Conservation (phyloP, 2,113 vertebrate genomes). For the Hystrix cristata region DNA sequence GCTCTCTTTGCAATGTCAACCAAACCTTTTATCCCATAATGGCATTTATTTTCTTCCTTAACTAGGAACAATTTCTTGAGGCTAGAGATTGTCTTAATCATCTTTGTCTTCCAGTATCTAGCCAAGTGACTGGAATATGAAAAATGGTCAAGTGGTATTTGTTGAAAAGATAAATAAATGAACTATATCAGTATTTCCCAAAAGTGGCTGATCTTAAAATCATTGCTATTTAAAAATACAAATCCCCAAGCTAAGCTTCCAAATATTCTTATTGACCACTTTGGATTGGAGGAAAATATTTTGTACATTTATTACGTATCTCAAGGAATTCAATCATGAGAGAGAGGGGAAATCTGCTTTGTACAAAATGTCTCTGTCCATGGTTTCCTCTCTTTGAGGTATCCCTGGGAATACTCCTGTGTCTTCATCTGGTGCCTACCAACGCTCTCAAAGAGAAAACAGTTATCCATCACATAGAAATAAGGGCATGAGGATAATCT, state of each 20-base stretch:
- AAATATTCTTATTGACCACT: neutral
- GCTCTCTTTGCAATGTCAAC: neutral
- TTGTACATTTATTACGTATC: conserved; percentile 4
- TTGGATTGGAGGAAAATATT: neutral
- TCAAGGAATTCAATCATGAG: conserved; percentile 22
- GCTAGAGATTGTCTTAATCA: neutral
- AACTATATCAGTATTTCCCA: neutral
- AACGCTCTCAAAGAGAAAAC: conserved; percentile 14
- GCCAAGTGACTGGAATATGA: neutral
- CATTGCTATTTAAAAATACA: conserved; percentile 12
- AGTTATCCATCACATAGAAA: conserved; percentile 31
- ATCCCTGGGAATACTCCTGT: neutral
- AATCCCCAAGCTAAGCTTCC: neutral
- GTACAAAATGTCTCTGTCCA: neutral
- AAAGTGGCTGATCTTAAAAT: conserved; percentile 15
- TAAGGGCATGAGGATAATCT: conserved; percentile 49
- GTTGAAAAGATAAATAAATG: neutral
- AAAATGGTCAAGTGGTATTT: neutral
- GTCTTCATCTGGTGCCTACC: neutral
- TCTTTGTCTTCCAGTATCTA: neutral
- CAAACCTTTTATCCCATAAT: neutral
- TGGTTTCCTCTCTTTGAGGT: neutral
- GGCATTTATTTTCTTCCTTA: neutral
- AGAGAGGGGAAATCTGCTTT: neutral
- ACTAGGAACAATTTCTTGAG: neutral